phyloP scores from a whole-genome alignment of 2,113 vertebrate species.

The Amphilophus citrinellus region DNA sequence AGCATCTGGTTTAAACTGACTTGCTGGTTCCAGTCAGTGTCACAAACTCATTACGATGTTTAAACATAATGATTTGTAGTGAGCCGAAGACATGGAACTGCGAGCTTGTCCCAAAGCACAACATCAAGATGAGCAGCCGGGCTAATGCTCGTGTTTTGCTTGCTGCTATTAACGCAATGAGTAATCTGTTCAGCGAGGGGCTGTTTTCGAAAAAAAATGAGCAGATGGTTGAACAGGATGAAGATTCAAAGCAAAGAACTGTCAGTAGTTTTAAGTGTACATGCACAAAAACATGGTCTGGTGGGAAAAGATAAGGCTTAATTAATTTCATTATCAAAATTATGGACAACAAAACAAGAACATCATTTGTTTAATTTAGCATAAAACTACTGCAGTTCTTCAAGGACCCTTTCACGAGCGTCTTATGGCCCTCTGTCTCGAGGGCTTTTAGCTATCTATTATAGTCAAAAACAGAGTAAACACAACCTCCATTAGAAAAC shows the following conservation, averaged over 20 bases:
- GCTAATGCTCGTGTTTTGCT: constrained; percentile 41
- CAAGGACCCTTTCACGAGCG: constrained; percentile 32
- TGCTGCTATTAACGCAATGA: constrained; percentile 45
- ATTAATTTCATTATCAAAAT: constrained; percentile 67
- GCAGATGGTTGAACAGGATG: constrained; percentile 58
- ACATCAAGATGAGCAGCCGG: constrained; percentile 58
- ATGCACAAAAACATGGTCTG: constrained; percentile 51
- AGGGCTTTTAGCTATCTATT: constrained; percentile 35
- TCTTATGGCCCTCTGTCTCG: constrained; percentile 35
- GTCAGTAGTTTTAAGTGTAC: constrained; percentile 41
- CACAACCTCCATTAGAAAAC: constrained; percentile 29
- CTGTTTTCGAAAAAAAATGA: constrained; percentile 14
- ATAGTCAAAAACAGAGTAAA: constrained; percentile 25
- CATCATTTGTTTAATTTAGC: constrained; percentile 62
- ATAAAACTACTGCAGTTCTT: constrained; percentile 34
- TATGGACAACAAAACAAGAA: constrained; percentile 51
- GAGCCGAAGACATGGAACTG: constrained; percentile 26
- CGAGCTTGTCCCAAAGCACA: constrained; percentile 49
- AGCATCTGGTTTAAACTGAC: constrained; percentile 43
- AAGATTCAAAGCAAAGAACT: constrained; percentile 42
- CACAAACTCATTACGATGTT: constrained; percentile 68
- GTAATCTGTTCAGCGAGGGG: constrained; percentile 49
- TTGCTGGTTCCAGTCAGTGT: constrained; percentile 48
- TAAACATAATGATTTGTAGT: constrained; percentile 66
- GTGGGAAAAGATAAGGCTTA: constrained; percentile 58